Evolutionary conservation across 2,113 vertebrate species (phyloP), one percentile per base, ranked within the genome.

Genomic region (Centrocercus urophasianus): DNA sequence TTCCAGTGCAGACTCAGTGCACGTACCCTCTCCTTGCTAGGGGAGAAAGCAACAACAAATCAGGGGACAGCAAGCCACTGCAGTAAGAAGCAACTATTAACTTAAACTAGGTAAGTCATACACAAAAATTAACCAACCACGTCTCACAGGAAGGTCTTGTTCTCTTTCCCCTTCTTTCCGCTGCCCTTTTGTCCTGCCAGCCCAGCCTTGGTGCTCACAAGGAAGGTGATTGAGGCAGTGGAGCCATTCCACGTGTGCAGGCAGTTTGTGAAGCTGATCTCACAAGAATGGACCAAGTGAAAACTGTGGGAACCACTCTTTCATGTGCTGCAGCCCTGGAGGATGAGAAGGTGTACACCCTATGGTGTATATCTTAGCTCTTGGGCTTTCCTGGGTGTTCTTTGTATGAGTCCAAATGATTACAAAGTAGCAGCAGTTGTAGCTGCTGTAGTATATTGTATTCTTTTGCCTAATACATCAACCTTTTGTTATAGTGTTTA

Each of bases 331-430:
- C 11, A 38, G 13, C 12, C 34, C 38, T 60, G 20, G 48, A 8
- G 34, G 24, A 13, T 0, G 1, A 1, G 0, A 0, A 1, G 38
- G 38, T 9, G 8, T 36, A 19, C 38, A 38, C 38, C 38, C 15
- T 17, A 0, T 3, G 5, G 18, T 5, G 34, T 13, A 6, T 11
- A 6, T 56, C 24, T 60, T 28, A 76, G 47, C 13, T 7, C 6
- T 63, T 38, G 20, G 11, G 13, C 12, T 48, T 64, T 67, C 12
- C 24, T 30, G 45, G 28, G 54, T 20, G 14, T n/a, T 74, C 42
- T 30, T 67, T 13, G 8, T 27, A 32, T 2, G 3, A 27, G 12
- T 59, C 22, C 22, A 61, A 86, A 42, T 13, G 1, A 3, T 28
- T 71, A 19, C 20, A 25, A 24, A 67, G 7, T 13, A 5, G 6